Evolutionary conservation across 2,888 invertebrate genomes (phyloP).

Genomic region (Habrosyne pyritoides): DNA sequence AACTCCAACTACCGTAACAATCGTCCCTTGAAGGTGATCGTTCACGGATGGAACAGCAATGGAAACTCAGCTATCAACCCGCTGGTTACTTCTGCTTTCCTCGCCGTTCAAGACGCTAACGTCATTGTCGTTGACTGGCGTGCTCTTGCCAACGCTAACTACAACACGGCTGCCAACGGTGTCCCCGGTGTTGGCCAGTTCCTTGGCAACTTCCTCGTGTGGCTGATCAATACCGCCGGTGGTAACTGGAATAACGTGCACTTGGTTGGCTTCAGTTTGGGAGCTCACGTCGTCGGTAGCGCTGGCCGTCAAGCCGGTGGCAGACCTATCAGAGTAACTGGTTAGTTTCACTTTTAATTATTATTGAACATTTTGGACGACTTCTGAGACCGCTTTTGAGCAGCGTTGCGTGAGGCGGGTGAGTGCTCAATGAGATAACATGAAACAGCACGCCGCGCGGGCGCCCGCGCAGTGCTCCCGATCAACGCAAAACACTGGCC

Average conservation of each 20-base stretch:
- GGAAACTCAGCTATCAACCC: slow-evolving; percentile 53
- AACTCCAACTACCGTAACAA: slow-evolving; percentile 49
- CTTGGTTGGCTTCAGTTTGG: slow-evolving; percentile 69
- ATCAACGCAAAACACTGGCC: no score
- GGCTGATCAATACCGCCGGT: slow-evolving; percentile 58
- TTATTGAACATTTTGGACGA: no score
- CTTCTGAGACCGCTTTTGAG: no score
- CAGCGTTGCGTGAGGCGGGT: no score
- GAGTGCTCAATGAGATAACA: no score
- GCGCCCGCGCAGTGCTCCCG: no score
- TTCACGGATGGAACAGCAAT: slow-evolving; percentile 66
- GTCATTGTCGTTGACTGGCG: slow-evolving; percentile 68
- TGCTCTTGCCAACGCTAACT: slow-evolving; percentile 41
- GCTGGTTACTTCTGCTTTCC: slow-evolving; percentile 52
- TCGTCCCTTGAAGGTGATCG: slow-evolving; percentile 53
- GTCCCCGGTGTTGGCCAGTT: slow-evolving; percentile 56
- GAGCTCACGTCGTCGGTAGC: slow-evolving; percentile 67
- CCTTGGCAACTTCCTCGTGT: slow-evolving; percentile 59
- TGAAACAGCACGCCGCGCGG: no score
- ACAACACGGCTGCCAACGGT: slow-evolving; percentile 43
- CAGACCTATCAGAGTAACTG: slow-evolving; percentile 56
- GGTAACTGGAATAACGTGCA: slow-evolving; percentile 66
- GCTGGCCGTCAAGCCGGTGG: slow-evolving; percentile 54
- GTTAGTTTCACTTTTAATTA: slow-evolving; percentile 31
- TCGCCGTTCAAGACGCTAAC: slow-evolving; percentile 51